These are phyloP conservation scores for Brachionus asplanchnoidis DNA, from an alignment of 1,140 invertebrate species.

Conservation along the genomic window DNA sequence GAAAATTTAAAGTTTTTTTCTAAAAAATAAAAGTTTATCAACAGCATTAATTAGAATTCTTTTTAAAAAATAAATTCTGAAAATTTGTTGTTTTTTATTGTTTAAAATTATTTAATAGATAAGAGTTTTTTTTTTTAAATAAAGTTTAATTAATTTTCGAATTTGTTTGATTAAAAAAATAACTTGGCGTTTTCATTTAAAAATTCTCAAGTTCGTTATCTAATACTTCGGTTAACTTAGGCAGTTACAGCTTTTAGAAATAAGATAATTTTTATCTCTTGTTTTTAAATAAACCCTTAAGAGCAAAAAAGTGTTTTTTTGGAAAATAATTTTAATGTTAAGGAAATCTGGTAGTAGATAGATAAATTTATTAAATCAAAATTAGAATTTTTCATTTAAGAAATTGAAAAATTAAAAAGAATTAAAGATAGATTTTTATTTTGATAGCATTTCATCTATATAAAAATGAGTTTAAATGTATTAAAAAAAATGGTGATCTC, in stretches of 20 bases:
- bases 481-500: background rate
- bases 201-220: background rate
- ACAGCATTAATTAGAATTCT: background rate
- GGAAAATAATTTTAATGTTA: too few relatives aligned
- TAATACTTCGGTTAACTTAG: background rate
- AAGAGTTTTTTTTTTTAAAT: background rate
- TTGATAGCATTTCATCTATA: background rate
- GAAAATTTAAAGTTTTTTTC: background rate
- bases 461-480: too few relatives aligned
- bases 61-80: background rate
- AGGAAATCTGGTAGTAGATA: too few relatives aligned
- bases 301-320: too few relatives aligned
- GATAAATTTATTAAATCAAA: too few relatives aligned
- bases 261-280: background rate
- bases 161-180: background rate
- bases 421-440: background rate
- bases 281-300: background rate
- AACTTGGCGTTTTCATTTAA: background rate
- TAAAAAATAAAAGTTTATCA: background rate
- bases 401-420: background rate
- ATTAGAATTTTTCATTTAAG: background rate
- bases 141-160: background rate
- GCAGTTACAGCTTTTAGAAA: background rate
- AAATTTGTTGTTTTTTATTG: background rate
- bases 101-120: conserved; percentile 13